Evolutionary conservation across 1,140 invertebrate species (phyloP), one percentile per base, ranked within the genome.

Genomic region (Chrysopa pallens): DNA sequence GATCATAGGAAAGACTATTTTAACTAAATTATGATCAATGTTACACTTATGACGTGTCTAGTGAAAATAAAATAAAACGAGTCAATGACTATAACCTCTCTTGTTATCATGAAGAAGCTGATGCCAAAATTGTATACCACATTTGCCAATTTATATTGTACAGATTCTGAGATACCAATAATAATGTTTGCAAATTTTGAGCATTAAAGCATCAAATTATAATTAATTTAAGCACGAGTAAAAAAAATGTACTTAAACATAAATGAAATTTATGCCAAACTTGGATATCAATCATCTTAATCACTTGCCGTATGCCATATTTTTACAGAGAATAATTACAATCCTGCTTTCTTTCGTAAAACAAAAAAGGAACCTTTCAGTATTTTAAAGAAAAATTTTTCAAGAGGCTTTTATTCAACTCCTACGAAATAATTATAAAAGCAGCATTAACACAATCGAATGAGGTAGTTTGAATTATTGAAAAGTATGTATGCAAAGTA

Each of bases 101-200:
- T 31, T 50, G 49, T 31, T 43, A 44, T 40, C 49, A 50, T 28
- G 46, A 50, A 46, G 43, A 50, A 46, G 47, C 45, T 35, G 45
- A 45, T 35, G 46, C 45, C 11, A 48, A 43, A 44, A 49, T 46
- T 29, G 35, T 48, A 6, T 46, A 38, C 29, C 47, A 47, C 39
- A 46, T 50, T 48, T 50, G 44, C 42, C 46, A 46, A 31, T 39
- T 46, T 1, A 37, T 45, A 48, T 42, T 50, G 49, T 39, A 49
- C 47, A 39, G 47, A 49, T 47, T 49, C 49, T 13, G 43, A 50
- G 38, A 46, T 50, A 43, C 46, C 43, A 14, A 15, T 50, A 14
- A 50, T 50, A 41, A 50, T 50, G 48, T n/a, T n/a, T n/a, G n/a
- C n/a, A n/a, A n/a, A n/a, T 45, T 45, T 46, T 28, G 40, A 45